Percentiles rank a stretch among this genome's conserved stretches.
Conservation (phyloP, 2,888 invertebrate species). For the Dynastes grantii region DNA sequence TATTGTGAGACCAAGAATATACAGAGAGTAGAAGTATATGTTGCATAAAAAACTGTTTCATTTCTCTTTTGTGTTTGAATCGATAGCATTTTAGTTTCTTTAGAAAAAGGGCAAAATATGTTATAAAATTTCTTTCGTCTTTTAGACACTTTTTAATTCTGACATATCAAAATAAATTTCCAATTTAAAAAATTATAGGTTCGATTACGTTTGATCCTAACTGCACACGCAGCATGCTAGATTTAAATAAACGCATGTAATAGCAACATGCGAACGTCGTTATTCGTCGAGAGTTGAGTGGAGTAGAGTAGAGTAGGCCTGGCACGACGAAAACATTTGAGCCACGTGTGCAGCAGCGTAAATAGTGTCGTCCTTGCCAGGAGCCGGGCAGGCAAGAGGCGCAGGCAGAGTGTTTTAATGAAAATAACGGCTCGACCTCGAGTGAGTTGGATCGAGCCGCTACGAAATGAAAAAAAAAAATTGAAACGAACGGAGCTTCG, state of each 20-base stretch:
- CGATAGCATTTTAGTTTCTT: too few relatives aligned
- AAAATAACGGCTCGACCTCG: constrained; percentile 28
- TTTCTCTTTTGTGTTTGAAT: too few relatives aligned
- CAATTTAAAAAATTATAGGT: neutral
- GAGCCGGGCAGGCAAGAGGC: neutral
- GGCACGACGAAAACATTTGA: constrained; percentile 29
- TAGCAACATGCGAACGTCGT: neutral
- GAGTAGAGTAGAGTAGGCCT: constrained; percentile 3
- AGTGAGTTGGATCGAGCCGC: too few relatives aligned
- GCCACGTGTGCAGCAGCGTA: constrained; percentile 53
- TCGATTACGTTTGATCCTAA: neutral
- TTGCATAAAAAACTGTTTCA: too few relatives aligned
- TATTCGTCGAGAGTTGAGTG: neutral
- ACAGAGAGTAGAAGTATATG: too few relatives aligned
- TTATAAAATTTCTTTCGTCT: too few relatives aligned
- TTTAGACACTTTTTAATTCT: neutral
- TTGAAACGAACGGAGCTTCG: too few relatives aligned
- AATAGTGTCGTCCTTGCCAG: constrained; percentile 55
- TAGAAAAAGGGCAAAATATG: neutral
- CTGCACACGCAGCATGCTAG: neutral
- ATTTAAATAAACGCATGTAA: neutral
- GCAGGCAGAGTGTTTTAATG: constrained; percentile 21
- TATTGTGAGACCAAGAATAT: too few relatives aligned
- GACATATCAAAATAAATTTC: neutral
- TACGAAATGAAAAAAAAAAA: too few relatives aligned